These are phyloP conservation scores for Orchesellides sinensis DNA, from an alignment of 2,888 invertebrate genomes.

Conservation along the genomic window DNA sequence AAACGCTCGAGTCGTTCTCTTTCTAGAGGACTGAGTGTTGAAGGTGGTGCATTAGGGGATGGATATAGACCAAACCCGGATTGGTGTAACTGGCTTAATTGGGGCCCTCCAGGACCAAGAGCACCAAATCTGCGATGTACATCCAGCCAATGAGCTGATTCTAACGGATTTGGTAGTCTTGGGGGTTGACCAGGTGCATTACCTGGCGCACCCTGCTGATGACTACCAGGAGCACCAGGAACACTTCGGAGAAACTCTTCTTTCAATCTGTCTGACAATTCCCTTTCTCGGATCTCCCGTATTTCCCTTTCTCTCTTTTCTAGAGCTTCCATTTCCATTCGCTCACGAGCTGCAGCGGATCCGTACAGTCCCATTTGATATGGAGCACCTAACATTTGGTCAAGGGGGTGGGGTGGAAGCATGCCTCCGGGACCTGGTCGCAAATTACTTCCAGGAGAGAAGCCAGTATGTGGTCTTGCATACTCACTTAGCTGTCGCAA, in stretches of 20 bases:
- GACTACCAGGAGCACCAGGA: conserved; percentile 76
- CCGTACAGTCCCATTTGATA: conserved; percentile 82
- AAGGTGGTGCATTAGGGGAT: conserved; percentile 83
- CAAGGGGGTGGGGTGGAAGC: conserved; percentile 82
- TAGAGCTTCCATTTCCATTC: conserved; percentile 78
- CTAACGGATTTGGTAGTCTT: conserved; percentile 78
- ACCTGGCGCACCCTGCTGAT: conserved; percentile 75
- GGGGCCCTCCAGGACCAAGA: conserved; percentile 77
- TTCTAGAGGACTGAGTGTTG: conserved; percentile 86
- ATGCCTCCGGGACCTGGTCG: conserved; percentile 75
- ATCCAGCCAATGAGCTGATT: conserved; percentile 86
- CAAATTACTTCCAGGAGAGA: conserved; percentile 81
- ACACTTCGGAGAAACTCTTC: conserved; percentile 91
- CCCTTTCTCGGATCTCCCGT: conserved; percentile 86
- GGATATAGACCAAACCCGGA: conserved; percentile 76
- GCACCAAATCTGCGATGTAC: conserved; percentile 86
- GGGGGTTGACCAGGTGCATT: conserved; percentile 80
- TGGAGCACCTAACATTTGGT: conserved; percentile 83
- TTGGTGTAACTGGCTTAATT: conserved; percentile 80
- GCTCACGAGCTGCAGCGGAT: conserved; percentile 80
- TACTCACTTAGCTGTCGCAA: conserved; percentile 93
- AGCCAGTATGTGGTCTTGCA: conserved; percentile 94
- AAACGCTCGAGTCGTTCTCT: conserved; percentile 91
- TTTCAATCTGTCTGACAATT: conserved; percentile 90
- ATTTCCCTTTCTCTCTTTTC: conserved; percentile 84